Conservation (phyloP, 1,140 invertebrate species). For the Trachymyrmex septentrionalis region DNA sequence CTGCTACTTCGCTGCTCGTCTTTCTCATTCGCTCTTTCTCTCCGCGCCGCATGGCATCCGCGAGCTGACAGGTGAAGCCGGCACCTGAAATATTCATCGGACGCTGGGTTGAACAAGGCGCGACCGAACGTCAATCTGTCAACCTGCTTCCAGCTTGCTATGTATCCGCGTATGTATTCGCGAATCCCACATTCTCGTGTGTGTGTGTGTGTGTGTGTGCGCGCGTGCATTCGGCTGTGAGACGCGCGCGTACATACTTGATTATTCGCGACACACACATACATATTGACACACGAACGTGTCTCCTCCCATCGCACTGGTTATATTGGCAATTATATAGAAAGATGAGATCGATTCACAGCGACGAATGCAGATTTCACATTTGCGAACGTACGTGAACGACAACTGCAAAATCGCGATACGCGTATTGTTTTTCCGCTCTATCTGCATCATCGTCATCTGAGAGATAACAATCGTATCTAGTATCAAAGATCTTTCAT, state of each 20-base stretch:
- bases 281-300: not conserved
- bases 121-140: conserved; percentile 78
- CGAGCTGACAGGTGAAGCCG: conserved; percentile 76
- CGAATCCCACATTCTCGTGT: conserved; percentile 6
- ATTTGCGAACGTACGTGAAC: conserved; percentile 19
- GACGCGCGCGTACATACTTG: conserved; percentile 1
- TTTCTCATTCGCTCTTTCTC: conserved; percentile 55
- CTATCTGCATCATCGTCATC: not conserved
- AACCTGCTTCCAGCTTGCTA: conserved; percentile 68
- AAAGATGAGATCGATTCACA: conserved; percentile 56
- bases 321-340: conserved; percentile 57
- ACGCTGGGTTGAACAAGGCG: conserved; percentile 73
- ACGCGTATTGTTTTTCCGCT: conserved; percentile 21
- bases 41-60: conserved; percentile 59
- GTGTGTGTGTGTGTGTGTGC: not conserved
- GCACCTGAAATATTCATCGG: conserved; percentile 76
- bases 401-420: not conserved
- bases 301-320: not conserved
- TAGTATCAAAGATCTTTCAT: not conserved
- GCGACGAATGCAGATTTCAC: conserved; percentile 53
- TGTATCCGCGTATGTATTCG: conserved; percentile 24
- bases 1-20: conserved; percentile 18
- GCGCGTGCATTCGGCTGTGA: not conserved
- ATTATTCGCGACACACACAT: conserved; percentile 29
- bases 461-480: not conserved